These are phyloP conservation scores for Turritopsis rubra DNA, from an alignment of 30 jellyfish, hydroid and myxozoan genomes.

Conservation along the genomic window DNA sequence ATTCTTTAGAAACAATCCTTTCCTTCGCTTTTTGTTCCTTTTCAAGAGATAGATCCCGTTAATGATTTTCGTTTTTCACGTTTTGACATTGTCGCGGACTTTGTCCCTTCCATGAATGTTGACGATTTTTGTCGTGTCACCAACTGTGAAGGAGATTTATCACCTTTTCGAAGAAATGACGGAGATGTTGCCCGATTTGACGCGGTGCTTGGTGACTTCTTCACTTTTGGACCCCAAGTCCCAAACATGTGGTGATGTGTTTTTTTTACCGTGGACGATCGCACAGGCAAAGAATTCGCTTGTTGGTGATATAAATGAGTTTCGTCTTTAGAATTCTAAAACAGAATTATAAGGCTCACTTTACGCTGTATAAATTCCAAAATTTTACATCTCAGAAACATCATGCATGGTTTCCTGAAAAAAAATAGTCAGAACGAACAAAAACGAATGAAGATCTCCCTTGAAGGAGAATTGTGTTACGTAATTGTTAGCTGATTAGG, in stretches of 20 bases:
- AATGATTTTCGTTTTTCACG: background rate
- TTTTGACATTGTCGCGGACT: background rate
- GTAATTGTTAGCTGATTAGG: too few relatives aligned
- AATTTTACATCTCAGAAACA: background rate
- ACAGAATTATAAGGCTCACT: background rate
- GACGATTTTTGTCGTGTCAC: slow-evolving; percentile 1
- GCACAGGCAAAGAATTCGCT: background rate
- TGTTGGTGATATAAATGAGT: background rate
- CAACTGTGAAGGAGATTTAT: slow-evolving; percentile 8
- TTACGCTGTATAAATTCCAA: background rate
- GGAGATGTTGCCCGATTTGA: background rate
- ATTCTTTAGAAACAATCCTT: background rate
- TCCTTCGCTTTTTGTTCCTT: background rate
- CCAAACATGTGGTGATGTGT: background rate
- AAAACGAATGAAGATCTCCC: too few relatives aligned
- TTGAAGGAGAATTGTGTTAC: too few relatives aligned
- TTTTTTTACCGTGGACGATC: slow-evolving; percentile 6
- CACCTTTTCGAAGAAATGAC: slow-evolving; percentile 1
- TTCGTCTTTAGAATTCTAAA: background rate
- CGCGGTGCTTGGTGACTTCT: background rate
- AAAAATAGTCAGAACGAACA: background rate
- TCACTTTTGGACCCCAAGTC: background rate
- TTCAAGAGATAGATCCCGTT: background rate
- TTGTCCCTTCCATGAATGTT: background rate
- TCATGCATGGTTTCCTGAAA: background rate